Conservation (phyloP, 2,888 invertebrate genomes). For the Nesidiocoris tenuis region DNA sequence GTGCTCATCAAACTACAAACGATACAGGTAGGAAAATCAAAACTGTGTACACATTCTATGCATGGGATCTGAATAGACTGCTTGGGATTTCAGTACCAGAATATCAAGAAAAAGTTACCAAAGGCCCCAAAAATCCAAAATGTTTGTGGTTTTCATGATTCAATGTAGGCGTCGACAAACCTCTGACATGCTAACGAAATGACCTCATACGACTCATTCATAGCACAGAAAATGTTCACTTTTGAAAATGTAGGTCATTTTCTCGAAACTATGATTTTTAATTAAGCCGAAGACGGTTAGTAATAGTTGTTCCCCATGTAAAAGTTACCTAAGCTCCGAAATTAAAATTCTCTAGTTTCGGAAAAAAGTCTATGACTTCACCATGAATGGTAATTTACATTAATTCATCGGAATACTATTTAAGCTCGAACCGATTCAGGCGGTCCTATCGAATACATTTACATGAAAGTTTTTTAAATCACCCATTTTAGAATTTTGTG, state of each 20-base stretch:
- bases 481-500: not conserved
- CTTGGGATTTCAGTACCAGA: too few relatives aligned
- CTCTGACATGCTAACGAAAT: too few relatives aligned
- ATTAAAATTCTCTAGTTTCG: not conserved
- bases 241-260: not conserved
- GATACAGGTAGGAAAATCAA: too few relatives aligned
- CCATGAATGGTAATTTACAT: not conserved
- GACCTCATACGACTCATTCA: too few relatives aligned
- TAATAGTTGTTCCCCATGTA: not conserved
- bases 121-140: too few relatives aligned
- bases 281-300: not conserved
- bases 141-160: too few relatives aligned
- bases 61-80: too few relatives aligned
- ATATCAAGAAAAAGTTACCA: too few relatives aligned
- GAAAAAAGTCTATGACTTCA: not conserved
- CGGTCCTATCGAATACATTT: not conserved
- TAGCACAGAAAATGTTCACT: too few relatives aligned
- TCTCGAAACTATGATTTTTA: not conserved
- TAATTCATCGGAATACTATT: not conserved
- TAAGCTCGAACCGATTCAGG: not conserved
- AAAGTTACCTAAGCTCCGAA: not conserved
- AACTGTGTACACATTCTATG: too few relatives aligned
- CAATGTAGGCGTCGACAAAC: too few relatives aligned
- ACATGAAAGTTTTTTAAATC: not conserved
- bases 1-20: too few relatives aligned